Conservation (phyloP, 2,797 vertebrate genomes). For the Melanotaenia boesemani region DNA sequence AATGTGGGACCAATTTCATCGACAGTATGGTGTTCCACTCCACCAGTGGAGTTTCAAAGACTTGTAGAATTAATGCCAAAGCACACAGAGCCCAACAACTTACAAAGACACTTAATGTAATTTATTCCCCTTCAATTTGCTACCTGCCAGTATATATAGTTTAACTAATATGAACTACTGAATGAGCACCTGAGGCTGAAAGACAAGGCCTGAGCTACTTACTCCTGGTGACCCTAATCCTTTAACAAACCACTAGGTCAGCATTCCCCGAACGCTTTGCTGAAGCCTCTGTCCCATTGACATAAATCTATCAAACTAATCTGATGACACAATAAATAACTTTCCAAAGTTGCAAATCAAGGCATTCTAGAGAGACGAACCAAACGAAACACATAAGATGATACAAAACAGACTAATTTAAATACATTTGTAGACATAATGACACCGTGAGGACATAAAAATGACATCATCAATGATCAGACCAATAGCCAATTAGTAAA, state of each 20-base stretch:
- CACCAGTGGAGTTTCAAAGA: too few species aligned
- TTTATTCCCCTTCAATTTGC: background rate
- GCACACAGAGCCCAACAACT: too few species aligned
- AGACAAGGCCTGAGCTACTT: slow-evolving; percentile 71
- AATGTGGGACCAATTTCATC: too few species aligned
- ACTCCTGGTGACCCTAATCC: slow-evolving; percentile 79
- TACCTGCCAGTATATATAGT: background rate
- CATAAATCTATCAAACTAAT: slow-evolving; percentile 60
- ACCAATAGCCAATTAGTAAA: slow-evolving; percentile 63
- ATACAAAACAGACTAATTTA: background rate
- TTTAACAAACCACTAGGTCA: slow-evolving; percentile 70
- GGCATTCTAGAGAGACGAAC: background rate
- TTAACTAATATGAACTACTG: slow-evolving; percentile 22
- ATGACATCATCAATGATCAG: slow-evolving; percentile 50
- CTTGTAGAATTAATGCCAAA: too few species aligned
- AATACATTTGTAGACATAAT: slow-evolving; percentile 1
- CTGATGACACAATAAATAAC: slow-evolving; percentile 36
- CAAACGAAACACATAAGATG: background rate
- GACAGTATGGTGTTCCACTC: too few species aligned
- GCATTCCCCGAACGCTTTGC: slow-evolving; percentile 69
- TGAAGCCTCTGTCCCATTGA: slow-evolving; percentile 53
- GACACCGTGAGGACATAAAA: background rate
- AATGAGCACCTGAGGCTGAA: slow-evolving; percentile 29
- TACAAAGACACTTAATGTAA: too few species aligned
- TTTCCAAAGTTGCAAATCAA: slow-evolving; percentile 6